These are phyloP conservation scores for Lamellibrachia satsuma DNA, from an alignment of 2,888 invertebrate genomes.

Conservation along the genomic window DNA sequence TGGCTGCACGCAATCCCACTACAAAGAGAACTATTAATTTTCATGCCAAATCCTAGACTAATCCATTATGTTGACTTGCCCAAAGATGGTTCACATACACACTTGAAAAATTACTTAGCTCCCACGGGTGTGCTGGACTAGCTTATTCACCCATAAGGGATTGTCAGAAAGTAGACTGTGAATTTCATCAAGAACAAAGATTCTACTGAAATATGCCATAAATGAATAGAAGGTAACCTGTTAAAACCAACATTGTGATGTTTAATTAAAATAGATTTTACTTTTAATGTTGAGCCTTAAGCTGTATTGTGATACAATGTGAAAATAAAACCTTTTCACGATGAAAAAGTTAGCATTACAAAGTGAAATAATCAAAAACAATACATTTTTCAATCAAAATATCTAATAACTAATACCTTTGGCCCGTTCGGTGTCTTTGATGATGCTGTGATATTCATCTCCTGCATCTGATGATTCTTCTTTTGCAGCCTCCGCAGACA, in stretches of 20 bases:
- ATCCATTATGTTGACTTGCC: neutral
- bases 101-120: neutral
- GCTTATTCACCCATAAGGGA: neutral
- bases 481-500: neutral
- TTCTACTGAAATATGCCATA: neutral
- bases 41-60: slow-evolving; percentile 17
- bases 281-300: no score
- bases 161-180: neutral
- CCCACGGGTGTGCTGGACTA: neutral
- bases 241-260: no score
- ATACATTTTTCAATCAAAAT: no score
- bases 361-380: no score
- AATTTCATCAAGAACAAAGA: neutral
- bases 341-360: no score
- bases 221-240: no score
- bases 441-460: slow-evolving; percentile 71
- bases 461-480: slow-evolving; percentile 37
- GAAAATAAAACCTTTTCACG: no score
- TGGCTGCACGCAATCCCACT: neutral
- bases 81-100: neutral
- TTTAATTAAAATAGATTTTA: no score
- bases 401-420: slow-evolving; percentile 46
- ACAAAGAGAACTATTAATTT: slow-evolving; percentile 17
- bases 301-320: no score
- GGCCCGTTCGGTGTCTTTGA: slow-evolving; percentile 72